A percentile compares a stretch with the other conserved stretches of the same genome.
Conservation (phyloP, 2,888 invertebrate species). For the Ischnura elegans region DNA sequence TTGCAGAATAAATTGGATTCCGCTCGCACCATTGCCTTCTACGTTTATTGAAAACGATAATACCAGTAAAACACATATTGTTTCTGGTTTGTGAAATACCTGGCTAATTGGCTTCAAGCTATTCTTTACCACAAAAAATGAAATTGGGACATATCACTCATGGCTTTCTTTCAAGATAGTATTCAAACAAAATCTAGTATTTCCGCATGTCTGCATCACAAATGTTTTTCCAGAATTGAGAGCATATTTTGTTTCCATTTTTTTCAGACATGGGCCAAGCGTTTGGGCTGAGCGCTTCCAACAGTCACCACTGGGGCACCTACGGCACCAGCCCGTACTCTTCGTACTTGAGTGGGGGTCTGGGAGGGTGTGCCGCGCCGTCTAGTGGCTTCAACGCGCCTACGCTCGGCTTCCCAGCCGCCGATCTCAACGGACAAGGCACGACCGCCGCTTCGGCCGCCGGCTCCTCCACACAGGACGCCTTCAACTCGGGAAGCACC, state of each 20-base stretch:
- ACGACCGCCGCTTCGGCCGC: slow-evolving; percentile 81
- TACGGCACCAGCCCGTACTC: slow-evolving; percentile 92
- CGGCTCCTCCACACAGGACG: slow-evolving; percentile 79
- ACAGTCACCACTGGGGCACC: slow-evolving; percentile 91
- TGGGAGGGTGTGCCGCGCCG: slow-evolving; percentile 82
- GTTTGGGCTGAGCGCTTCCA: slow-evolving; percentile 90
- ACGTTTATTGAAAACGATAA: too few relatives aligned
- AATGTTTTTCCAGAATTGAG: too few relatives aligned
- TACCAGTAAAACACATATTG: too few relatives aligned
- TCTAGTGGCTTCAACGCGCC: slow-evolving; percentile 86
- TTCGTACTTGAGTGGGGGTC: slow-evolving; percentile 87
- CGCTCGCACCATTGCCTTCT: too few relatives aligned
- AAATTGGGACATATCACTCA: too few relatives aligned
- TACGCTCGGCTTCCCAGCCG: slow-evolving; percentile 83
- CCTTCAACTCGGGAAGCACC: slow-evolving; percentile 77
- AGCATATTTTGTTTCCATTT: slow-evolving; percentile 71
- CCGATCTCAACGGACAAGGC: slow-evolving; percentile 76
- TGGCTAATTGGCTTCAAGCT: too few relatives aligned
- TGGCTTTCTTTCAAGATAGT: too few relatives aligned
- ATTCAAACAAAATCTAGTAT: too few relatives aligned
- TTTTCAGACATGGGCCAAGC: slow-evolving; percentile 88
- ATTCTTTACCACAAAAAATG: too few relatives aligned
- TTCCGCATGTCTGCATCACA: too few relatives aligned
- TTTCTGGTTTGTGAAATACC: too few relatives aligned
- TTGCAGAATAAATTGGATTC: too few relatives aligned